Percentiles rank a stretch among this genome's conserved stretches.
phyloP scores from a whole-genome alignment of 2,888 invertebrate species.

The Mesorhabditis sp. region DNA sequence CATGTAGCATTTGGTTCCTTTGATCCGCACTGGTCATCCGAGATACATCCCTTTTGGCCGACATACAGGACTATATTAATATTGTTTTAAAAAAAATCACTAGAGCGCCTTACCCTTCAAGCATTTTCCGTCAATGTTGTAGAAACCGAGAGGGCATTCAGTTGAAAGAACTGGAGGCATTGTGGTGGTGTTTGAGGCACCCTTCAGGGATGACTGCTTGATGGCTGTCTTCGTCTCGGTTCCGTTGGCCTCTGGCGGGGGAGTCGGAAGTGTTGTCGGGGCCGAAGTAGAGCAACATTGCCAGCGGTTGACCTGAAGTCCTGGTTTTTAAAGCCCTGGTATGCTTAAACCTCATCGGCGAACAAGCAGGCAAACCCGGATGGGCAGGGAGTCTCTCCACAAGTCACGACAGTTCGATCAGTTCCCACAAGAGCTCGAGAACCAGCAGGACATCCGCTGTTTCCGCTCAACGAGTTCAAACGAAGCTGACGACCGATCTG shows the following conservation, averaged over 20 bases:
- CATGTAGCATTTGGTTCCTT: conserved; percentile 49
- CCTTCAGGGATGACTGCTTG: conserved; percentile 18
- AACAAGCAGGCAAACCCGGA: conserved; percentile 45
- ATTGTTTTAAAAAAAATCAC: not conserved
- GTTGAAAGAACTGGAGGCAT: conserved; percentile 10
- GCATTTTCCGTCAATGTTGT: conserved; percentile 42
- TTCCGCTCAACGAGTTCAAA: not conserved
- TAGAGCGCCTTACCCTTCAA: conserved; percentile 27
- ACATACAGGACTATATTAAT: conserved; percentile 45
- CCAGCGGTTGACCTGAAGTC: conserved; percentile 33
- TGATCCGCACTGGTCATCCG: conserved; percentile 49
- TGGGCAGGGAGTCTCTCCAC: conserved; percentile 40
- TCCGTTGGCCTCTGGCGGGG: conserved; percentile 10
- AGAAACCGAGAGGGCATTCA: conserved; percentile 42
- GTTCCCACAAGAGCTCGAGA: conserved; percentile 38
- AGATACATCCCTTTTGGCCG: conserved; percentile 55
- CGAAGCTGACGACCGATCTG: conserved; percentile 6
- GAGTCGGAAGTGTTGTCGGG: conserved; percentile 12
- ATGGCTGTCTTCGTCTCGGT: conserved; percentile 21
- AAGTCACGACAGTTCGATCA: conserved; percentile 33
- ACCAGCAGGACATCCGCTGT: conserved; percentile 32
- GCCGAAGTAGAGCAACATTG: conserved; percentile 36
- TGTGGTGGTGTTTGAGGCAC: conserved; percentile 10
- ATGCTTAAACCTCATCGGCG: conserved; percentile 23
- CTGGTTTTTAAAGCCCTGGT: not conserved